Evolutionary conservation across 2,113 vertebrate genomes (phyloP), one percentile per base, ranked within the genome.

Genomic region (Sceloporus tristichus): DNA sequence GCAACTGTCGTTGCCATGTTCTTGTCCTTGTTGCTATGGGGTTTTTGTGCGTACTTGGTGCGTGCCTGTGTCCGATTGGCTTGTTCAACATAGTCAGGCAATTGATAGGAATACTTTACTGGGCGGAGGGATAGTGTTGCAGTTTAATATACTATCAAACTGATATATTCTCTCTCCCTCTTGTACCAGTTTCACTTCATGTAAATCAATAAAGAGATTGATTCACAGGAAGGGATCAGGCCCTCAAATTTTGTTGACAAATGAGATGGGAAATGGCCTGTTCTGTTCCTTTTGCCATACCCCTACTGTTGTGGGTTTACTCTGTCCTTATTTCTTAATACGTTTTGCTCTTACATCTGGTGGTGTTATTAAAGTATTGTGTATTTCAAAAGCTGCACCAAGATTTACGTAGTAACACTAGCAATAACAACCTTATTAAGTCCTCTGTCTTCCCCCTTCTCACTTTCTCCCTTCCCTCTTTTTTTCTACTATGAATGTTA

Each of bases 1-100:
- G 90, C 93, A 94, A 90, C 91, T 40, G 87, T 82, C 0, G 95
- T 94, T 96, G 93, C 94, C 90, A 92, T 91, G 95, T 91, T 2
- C 27, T 89, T 70, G n/a, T 40, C 86, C 34, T 77, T 0, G 94
- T 95, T 96, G 95, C 95, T 89, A 95, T 89, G 94, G 93, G 87
- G 92, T 73, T 73, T 91, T 70, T 90, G 23, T 77, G 53, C 29
- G 42, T 85, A 92, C 59, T n/a, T n/a, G 89, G 85, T 84, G 54
- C 0, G 5, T 88, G 87, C 87, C 83, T 87, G 91, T 34, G 25
- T 76, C 93, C 85, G 77, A 92, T 92, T 93, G 92, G 92, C 68
- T 53, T 14, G 53, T 70, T 86, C 70, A 68, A 53, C 74, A 23
- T 56, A 16, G 73, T 3, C 71, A 29, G 0, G 54, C 90, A 84